Evolutionary conservation across 2,888 invertebrate genomes (phyloP), one percentile per base, ranked within the genome.

Genomic region (Athetis lepigone): DNA sequence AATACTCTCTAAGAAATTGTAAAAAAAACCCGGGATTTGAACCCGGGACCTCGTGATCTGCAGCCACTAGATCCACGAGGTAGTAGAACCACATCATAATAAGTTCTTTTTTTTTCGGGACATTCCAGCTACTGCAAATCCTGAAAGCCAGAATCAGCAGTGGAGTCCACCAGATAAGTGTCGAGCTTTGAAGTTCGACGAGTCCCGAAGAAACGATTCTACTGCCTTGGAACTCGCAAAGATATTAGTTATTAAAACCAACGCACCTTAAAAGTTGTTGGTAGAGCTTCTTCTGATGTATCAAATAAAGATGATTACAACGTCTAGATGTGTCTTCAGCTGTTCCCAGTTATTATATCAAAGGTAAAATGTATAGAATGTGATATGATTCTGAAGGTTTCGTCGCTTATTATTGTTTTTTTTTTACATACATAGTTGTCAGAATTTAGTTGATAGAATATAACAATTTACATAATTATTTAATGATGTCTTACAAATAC

Each of bases 261-360:
- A 60, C 60, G 21, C 58, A 60, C 60, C 60, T 58, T 57, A 13
- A 13, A 0, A 43, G 36, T 36, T 0, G 37, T 21, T 19, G 11
- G n/a, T 19, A 8, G 11, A 19, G 23, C 21, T n/a, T 33, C 57
- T 37, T 58, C 37, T 9, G 11, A 27, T 56, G 37, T n/a, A n/a
- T n/a, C n/a, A n/a, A n/a, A n/a, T n/a, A 39, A 21, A 27, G 21
- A 2, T 21, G 36, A 43, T 43, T 8, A n/a, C 6, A 56, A 37
- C 13, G 4, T n/a, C 16, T 21, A 45, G 43, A 23, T 16, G 19
- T 25, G 16, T 39, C 27, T 42, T 52, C 57, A 27, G 21, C 6
- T 46, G 45, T n/a, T 46, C 37, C 29, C 1, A n/a, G 27, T 18
- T n/a, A 42, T 13, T 1, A n/a, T 18, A 29, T 58, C 21, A 37